A percentile compares a stretch with the other conserved stretches of the same genome.
These are phyloP conservation scores for Deroplatys truncata DNA, from an alignment of 2,888 invertebrate genomes.

Conservation along the genomic window DNA sequence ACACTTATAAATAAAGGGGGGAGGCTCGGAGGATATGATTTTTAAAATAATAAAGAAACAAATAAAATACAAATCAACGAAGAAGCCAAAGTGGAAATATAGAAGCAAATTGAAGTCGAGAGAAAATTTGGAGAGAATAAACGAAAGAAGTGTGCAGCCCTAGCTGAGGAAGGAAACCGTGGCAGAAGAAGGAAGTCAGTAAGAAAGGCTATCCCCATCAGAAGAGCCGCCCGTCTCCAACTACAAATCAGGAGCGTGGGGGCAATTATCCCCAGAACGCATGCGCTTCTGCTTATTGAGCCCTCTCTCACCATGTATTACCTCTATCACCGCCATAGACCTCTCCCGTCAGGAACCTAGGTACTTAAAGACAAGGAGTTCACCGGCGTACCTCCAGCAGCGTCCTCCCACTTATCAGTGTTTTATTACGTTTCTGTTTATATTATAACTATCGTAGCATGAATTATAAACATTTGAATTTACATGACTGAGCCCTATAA, in stretches of 20 bases:
- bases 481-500: too few species aligned
- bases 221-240: neutral
- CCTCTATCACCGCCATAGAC: neutral
- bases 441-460: too few species aligned
- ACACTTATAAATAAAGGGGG: too few species aligned
- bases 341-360: neutral
- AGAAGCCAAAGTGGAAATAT: neutral
- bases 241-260: neutral
- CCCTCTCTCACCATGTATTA: neutral
- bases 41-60: too few species aligned
- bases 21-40: too few species aligned
- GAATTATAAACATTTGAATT: too few species aligned
- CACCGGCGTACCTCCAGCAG: neutral
- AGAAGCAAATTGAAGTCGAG: too few species aligned
- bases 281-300: neutral
- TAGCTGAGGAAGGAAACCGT: neutral
- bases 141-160: neutral
- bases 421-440: too few species aligned
- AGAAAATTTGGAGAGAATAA: too few species aligned
- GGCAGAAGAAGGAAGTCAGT: neutral
- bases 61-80: neutral
- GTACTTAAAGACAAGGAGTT: neutral
- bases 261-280: neutral
- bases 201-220: neutral
- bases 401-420: too few species aligned